phyloP scores from a whole-genome alignment of 2,113 vertebrate species.

The Daboia siamensis region DNA sequence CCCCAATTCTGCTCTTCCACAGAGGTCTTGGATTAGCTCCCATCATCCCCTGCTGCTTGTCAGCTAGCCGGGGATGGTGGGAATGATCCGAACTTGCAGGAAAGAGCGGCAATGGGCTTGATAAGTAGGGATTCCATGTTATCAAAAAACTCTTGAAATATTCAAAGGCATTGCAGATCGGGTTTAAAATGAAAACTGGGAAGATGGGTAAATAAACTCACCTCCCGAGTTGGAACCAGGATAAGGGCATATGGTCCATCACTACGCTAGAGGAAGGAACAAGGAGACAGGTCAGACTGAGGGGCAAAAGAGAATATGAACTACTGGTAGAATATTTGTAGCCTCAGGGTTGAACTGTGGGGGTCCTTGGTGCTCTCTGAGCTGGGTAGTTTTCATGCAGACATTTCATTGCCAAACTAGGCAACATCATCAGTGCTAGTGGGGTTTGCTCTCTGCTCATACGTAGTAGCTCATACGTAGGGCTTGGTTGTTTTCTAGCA shows the following conservation, averaged over 20 bases:
- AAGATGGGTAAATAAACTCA: constrained; percentile 66
- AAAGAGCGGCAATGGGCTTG: not conserved
- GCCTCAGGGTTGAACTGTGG: not conserved
- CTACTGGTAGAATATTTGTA: not conserved
- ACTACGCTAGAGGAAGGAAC: constrained; percentile 68
- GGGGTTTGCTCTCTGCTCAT: too few relatives aligned
- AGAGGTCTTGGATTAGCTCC: not conserved
- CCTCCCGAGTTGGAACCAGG: constrained; percentile 94
- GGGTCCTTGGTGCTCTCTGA: too few relatives aligned
- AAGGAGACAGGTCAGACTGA: not conserved
- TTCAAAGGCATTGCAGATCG: not conserved
- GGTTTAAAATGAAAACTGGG: accelerated
- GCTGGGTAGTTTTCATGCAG: too few relatives aligned
- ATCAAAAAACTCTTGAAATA: not conserved
- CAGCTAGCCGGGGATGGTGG: not conserved
- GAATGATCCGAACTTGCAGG: not conserved
- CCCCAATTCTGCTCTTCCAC: not conserved
- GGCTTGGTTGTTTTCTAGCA: too few relatives aligned
- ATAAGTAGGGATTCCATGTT: not conserved
- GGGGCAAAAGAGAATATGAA: not conserved
- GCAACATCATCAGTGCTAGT: too few relatives aligned
- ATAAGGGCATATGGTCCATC: constrained; percentile 90
- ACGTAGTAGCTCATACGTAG: too few relatives aligned
- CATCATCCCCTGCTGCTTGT: not conserved
- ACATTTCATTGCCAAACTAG: too few relatives aligned